Evolutionary conservation across 2,888 invertebrate species (phyloP), one percentile per base, ranked within the genome.

Genomic region (Folsomia candida): DNA sequence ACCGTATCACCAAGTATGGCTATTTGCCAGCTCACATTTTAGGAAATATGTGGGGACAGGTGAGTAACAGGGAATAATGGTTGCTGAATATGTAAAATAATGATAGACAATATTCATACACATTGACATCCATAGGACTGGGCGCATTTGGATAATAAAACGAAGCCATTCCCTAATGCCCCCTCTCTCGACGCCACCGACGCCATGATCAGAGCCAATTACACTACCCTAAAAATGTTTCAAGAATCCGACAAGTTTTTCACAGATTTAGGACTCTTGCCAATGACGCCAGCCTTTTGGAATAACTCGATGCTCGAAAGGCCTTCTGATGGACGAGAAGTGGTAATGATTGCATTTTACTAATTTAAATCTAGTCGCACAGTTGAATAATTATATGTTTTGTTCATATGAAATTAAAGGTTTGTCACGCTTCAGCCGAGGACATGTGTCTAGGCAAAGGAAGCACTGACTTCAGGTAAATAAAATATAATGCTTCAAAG

Each of bases 251-350:
- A 93, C 80, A 90, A 92, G 81, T 93, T 92, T 83, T 93, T 90
- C 82, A 90, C 90, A 0, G 92, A 91, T 0, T 85, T 93, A 82
- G 92, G 92, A 0, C 84, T 94, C 81, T 89, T 90, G 81, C 88
- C 90, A 0, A 91, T 91, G 85, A 90, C 93, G 0, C 89, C 90
- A 0, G 90, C 91, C 83, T 94, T 94, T 85, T 94, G 94, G 94
- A 87, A 90, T 54, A 87, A 89, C 27, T 94, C 93, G 0, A 87
- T 94, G 87, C 84, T 94, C 27, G 89, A 89, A 77, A 87, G 90
- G 69, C 93, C 94, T 0, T 82, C 86, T 18, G 89, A 90, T 78
- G 85, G 90, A 1, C 72, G 89, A 86, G 82, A 85, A 22, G 86
- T 62, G 74, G n/a, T n/a, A n/a, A n/a, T n/a, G n/a, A n/a, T 78